Evolutionary conservation across 2,113 vertebrate species (phyloP), one percentile per base, ranked within the genome.

Genomic region (Larimichthys crocea): DNA sequence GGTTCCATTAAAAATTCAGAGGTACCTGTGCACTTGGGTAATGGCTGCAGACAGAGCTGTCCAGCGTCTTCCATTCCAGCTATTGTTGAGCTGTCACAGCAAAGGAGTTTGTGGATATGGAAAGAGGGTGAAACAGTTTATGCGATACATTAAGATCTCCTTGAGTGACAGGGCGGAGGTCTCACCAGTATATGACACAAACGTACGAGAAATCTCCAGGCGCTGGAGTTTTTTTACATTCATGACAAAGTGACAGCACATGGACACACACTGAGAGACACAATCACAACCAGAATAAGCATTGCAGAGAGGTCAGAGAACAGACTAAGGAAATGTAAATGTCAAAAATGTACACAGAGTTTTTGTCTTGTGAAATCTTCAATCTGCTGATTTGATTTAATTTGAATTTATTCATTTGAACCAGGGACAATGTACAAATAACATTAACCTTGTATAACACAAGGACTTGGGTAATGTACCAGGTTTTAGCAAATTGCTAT

Each of bases 1-100:
- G 70, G 40, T 56, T 52, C 19, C 29, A 80, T 86, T 85, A 83
- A 63, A 83, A 17, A 83, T 84, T 80, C 69, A 84, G 49, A 68
- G 35, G 53, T 48, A 76, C 67, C 50, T 74, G 60, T 73, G 74
- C 82, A 49, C 61, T 77, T 31, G 10, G 78, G 69, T 82, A 80
- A 84, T 56, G 66, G 62, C 83, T 71, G 72, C 64, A 76, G 74
- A 73, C 78, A 69, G 63, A 82, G 57, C 64, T 70, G 80, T 57
- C 71, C 71, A 4, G 40, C 0, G 12, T 55, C 55, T 67, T 63
- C 64, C 60, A 68, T 16, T 57, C 52, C 64, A 65, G 56, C 64
- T 61, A 55, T 48, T 76, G 88, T 83, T 50, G 56, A 67, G 69
- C 73, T 83, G 65, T 85, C 76, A 74, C 62, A 71, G 46, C 16